Evolutionary conservation across 1,140 invertebrate genomes (phyloP).

Genomic region (Heterodera carotae): DNA sequence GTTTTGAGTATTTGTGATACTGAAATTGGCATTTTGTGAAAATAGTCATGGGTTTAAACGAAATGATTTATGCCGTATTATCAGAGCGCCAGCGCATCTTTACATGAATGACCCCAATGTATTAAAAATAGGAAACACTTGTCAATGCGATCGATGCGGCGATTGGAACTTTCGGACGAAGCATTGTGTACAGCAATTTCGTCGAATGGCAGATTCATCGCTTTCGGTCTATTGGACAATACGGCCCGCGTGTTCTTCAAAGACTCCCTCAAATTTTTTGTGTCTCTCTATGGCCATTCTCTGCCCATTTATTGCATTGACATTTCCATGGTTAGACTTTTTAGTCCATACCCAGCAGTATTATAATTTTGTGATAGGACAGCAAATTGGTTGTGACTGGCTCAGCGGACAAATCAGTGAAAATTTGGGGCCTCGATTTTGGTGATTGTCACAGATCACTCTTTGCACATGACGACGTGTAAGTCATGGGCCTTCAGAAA

Average conservation of each 20-base stretch:
- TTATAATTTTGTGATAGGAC: slow-evolving; percentile 71
- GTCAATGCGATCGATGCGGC: slow-evolving; percentile 78
- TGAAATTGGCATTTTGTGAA: slow-evolving; percentile 26
- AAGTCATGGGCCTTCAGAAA: slow-evolving; percentile 22
- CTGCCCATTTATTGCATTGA: slow-evolving; percentile 89
- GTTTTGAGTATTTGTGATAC: neutral
- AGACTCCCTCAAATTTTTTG: slow-evolving; percentile 91
- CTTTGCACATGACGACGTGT: slow-evolving; percentile 84
- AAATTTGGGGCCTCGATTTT: slow-evolving; percentile 98
- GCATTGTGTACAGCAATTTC: slow-evolving; percentile 79
- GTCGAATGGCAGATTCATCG: slow-evolving; percentile 83
- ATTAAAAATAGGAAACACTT: slow-evolving; percentile 69
- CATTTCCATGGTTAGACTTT: slow-evolving; percentile 69
- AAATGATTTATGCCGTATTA: too few relatives aligned
- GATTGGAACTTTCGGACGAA: slow-evolving; percentile 82
- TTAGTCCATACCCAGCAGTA: neutral
- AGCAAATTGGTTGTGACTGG: slow-evolving; percentile 86
- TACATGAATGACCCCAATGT: too few relatives aligned
- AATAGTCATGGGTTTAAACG: neutral
- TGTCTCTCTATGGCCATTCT: slow-evolving; percentile 94
- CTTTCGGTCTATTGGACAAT: slow-evolving; percentile 84
- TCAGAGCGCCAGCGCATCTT: too few relatives aligned
- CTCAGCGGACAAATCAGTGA: slow-evolving; percentile 89
- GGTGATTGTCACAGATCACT: slow-evolving; percentile 81
- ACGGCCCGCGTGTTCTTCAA: slow-evolving; percentile 94